Evolutionary conservation across 2,888 invertebrate species (phyloP), one percentile per base, ranked within the genome.

Genomic region (Clepsis dumicolana): DNA sequence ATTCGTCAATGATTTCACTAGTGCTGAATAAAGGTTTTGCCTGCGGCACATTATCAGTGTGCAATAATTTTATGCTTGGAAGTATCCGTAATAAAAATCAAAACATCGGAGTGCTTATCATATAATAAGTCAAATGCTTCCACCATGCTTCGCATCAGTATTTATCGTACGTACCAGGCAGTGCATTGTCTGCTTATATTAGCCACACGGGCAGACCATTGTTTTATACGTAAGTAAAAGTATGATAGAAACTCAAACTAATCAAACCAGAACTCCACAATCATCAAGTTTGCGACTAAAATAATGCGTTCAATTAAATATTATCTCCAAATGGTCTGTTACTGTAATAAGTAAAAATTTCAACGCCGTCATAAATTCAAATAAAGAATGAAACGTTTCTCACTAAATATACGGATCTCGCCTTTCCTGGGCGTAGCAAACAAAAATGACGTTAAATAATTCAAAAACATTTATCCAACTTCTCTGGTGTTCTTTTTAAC

Each of bases 371-470:
- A 71, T 74, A 73, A 74, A 74, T 71, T 73, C 71, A 70, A 73
- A 73, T 73, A 72, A 74, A 70, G 57, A 73, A 73, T 68, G 71
- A 70, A 65, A 60, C 71, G 60, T 67, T 73, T 44, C 54, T 73
- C 57, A 68, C 67, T 70, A 71, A 71, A 72, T 73, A 71, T 71
- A 71, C 65, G 68, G 73, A 73, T 63, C 65, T 68, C 69, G 52
- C 70, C 64, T 61, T 70, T 60, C 41, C 38, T 57, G 62, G 54
- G 68, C 59, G 57, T 62, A 59, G 44, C 67, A 65, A 74, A 74
- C 75, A 74, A 72, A 74, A 73, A 75, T 72, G 71, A 72, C 72
- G 70, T 71, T 75, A 74, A 76, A 76, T 74, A 77, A 75, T 77
- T 73, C 71, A 75, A 65, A 62, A 72, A 73, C 71, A 75, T 74